Percentiles rank a stretch among this genome's conserved stretches.
phyloP scores from a whole-genome alignment of 2,888 invertebrate genomes.

The Parascotia fuliginaria region DNA sequence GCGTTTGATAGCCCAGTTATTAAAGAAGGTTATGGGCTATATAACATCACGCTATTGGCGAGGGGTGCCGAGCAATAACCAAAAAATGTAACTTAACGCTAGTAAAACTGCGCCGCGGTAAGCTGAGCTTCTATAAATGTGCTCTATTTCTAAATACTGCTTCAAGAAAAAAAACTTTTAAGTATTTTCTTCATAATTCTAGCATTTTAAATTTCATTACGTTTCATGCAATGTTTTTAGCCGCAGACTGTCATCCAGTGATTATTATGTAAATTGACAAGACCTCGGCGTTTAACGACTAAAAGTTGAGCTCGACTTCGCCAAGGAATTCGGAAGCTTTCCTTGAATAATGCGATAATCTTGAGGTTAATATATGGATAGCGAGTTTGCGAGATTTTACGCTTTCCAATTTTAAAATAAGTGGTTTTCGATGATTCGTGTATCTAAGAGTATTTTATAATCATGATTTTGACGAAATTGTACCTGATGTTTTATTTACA shows the following conservation, averaged over 20 bases:
- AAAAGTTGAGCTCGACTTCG: conserved; percentile 21
- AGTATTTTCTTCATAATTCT: neutral
- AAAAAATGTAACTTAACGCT: no score
- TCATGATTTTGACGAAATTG: no score
- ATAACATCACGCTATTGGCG: no score
- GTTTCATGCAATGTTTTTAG: conserved; percentile 23
- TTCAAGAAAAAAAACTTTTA: no score
- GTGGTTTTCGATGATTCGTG: neutral
- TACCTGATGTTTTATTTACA: no score
- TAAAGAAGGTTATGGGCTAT: no score
- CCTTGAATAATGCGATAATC: conserved; percentile 21
- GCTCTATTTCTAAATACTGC: no score
- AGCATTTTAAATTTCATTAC: conserved; percentile 21
- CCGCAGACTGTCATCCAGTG: neutral
- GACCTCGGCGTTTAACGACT: conserved; percentile 21
- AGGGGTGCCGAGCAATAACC: no score
- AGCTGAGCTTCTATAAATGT: no score
- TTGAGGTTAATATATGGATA: conserved; percentile 1
- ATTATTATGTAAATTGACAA: conserved; percentile 37
- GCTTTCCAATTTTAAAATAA: conserved; percentile 5
- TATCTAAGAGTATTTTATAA: no score
- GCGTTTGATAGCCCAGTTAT: no score
- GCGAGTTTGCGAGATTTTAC: neutral
- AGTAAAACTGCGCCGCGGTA: no score
- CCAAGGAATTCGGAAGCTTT: conserved; percentile 25